These are phyloP conservation scores for Nymphalis polychloros DNA, from an alignment of 2,888 invertebrate species.

Conservation along the genomic window DNA sequence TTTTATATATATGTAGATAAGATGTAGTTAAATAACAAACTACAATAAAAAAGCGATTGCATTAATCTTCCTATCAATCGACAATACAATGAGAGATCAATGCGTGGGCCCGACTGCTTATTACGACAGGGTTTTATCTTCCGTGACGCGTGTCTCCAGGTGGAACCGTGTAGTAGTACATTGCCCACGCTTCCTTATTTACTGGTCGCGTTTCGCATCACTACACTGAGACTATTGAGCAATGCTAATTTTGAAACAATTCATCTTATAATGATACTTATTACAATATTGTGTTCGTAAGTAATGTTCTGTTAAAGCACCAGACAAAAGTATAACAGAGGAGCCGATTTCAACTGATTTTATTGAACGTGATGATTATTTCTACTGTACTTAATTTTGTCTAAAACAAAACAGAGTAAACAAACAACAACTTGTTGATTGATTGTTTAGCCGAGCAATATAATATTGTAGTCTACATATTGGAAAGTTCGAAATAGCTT, in stretches of 20 bases:
- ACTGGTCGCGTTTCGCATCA: constrained; percentile 49
- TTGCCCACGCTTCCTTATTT: constrained; percentile 71
- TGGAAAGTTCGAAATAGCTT: too few species aligned
- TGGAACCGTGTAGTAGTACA: constrained; percentile 45
- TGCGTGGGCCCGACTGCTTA: constrained; percentile 60
- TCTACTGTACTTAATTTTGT: too few species aligned
- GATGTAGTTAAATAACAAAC: constrained; percentile 12
- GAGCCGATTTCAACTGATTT: too few species aligned
- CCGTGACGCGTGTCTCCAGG: constrained; percentile 44
- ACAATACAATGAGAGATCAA: constrained; percentile 65
- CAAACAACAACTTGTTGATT: too few species aligned
- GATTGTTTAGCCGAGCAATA: too few species aligned
- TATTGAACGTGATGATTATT: too few species aligned
- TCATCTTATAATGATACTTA: not conserved
- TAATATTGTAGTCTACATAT: too few species aligned
- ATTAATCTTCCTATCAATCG: constrained; percentile 26
- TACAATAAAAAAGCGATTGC: constrained; percentile 26
- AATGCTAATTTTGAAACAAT: constrained; percentile 15
- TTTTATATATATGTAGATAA: not conserved
- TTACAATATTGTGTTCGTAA: not conserved
- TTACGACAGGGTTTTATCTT: constrained; percentile 51
- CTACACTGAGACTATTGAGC: constrained; percentile 36
- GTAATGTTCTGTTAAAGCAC: not conserved
- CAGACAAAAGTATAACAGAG: too few species aligned
- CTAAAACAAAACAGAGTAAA: too few species aligned